Base-by-base conservation (phyloP, 2,888 invertebrate species). In the Lasioglossum vierecki region DNA sequence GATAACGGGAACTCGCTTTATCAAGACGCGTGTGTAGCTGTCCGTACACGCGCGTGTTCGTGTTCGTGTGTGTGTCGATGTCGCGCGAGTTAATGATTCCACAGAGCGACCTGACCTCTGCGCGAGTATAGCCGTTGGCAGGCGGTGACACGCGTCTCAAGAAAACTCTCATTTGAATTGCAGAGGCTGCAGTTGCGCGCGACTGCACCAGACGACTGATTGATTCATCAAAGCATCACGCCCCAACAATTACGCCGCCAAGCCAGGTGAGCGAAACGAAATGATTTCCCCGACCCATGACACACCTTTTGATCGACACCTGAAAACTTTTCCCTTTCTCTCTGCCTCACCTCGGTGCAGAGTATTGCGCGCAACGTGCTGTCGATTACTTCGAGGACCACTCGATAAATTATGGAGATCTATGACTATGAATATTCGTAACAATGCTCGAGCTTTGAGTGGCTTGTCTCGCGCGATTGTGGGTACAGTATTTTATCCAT, bases 151-250 rank as follows among this genome's bases (percentile, higher is more conserved):
- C 84, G 84, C 85, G 79, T 80, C 80, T 79, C 70, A 79, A 82
- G 87, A 90, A 90, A 90, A 88, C 82, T 89, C 90, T 88, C 88
- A 87, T 90, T 90, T 90, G 89, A 90, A 90, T 90, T 87, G 85
- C 90, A 87, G 90, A 90, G 82, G 80, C 80, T 72, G 86, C 83
- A 79, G 80, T 74, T 79, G 75, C 73, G 18, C 72, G 63, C 78
- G 76, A 63, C 86, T 85, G 70, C 70, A 39, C 35, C 35, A 73
- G 68, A 77, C 85, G 80, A 76, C 84, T 85, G 89, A 90, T 90
- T 89, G 89, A 90, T 90, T 90, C 90, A 82, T 90, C 90, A 89
- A 90, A 90, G 87, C 85, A 79, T 63, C 63, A 85, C 79, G 74
- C n/a, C 2, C 74, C 70, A 78, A 80, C 86, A 84, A 88, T 89